phyloP scores from a whole-genome alignment of 2,113 vertebrate species.

The Melospiza georgiana region DNA sequence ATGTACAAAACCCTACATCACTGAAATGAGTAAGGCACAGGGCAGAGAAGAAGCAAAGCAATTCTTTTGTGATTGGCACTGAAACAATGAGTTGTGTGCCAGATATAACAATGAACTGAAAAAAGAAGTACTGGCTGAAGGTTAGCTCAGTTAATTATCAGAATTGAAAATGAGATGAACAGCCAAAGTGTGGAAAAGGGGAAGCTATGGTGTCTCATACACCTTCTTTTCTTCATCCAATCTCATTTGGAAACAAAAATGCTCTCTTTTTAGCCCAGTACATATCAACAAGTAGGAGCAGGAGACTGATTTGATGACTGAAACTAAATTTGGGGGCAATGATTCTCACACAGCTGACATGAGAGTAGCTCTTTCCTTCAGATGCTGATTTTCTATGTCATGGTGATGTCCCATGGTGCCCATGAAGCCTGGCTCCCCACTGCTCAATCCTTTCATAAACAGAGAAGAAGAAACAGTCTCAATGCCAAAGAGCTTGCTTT shows the following conservation, averaged over 20 bases:
- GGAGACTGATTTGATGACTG: neutral
- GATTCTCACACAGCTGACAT: neutral
- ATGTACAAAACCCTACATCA: neutral
- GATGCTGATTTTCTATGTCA: neutral
- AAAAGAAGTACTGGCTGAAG: neutral
- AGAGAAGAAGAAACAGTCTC: neutral
- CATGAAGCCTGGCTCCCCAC: neutral
- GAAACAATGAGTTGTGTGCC: neutral
- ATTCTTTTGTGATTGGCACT: neutral
- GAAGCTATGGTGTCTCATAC: neutral
- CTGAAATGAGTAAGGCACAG: neutral
- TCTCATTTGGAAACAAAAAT: constrained; percentile 1
- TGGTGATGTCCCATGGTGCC: neutral
- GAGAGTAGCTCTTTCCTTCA: neutral
- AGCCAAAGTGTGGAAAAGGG: neutral
- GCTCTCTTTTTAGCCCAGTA: neutral
- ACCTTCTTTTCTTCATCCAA: constrained; percentile 4
- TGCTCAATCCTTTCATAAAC: neutral
- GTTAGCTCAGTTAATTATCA: constrained; percentile 24
- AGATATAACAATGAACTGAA: neutral
- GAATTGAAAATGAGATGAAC: neutral
- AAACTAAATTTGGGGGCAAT: neutral
- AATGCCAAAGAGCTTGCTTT: neutral
- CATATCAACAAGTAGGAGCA: neutral
- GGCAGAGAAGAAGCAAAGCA: neutral